These are phyloP conservation scores for Pollenia labialis DNA, from an alignment of 2,888 invertebrate genomes.

Conservation along the genomic window DNA sequence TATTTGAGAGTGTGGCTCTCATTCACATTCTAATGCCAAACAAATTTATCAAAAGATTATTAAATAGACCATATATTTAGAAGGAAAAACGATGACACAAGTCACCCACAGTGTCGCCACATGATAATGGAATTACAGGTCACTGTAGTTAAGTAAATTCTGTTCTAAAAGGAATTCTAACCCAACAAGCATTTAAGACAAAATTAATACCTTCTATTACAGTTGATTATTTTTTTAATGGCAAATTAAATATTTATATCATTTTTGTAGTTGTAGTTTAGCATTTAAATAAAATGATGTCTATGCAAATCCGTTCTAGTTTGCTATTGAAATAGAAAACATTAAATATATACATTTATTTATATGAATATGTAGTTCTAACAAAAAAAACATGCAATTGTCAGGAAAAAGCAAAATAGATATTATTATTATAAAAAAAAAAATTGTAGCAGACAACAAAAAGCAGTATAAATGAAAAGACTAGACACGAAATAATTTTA, in stretches of 20 bases:
- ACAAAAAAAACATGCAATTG: constrained; percentile 45
- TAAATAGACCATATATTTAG: constrained; percentile 6
- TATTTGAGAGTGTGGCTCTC: neutral
- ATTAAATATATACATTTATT: constrained; percentile 2
- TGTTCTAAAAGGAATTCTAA: constrained; percentile 6
- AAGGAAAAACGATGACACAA: constrained; percentile 1
- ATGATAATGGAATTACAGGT: constrained; percentile 47
- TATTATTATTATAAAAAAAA: constrained; percentile 18
- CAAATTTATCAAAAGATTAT: constrained; percentile 44
- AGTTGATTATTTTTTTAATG: neutral
- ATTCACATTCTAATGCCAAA: constrained; percentile 14
- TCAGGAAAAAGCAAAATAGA: constrained; percentile 26
- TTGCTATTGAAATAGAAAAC: constrained; percentile 52
- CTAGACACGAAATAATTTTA: constrained; percentile 2
- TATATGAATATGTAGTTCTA: constrained; percentile 16
- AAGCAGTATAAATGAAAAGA: constrained; percentile 24
- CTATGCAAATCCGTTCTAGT: constrained; percentile 62
- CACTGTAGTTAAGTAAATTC: constrained; percentile 2
- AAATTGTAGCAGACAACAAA: constrained; percentile 9
- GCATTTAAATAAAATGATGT: constrained; percentile 38
- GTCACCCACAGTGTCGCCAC: constrained; percentile 58
- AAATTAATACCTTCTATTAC: neutral
- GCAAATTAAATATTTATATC: constrained; percentile 21
- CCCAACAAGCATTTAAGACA: constrained; percentile 5
- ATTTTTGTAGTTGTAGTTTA: neutral